Evolutionary conservation across 2,888 invertebrate genomes (phyloP).

Genomic region (Drosophila gaucha): DNA sequence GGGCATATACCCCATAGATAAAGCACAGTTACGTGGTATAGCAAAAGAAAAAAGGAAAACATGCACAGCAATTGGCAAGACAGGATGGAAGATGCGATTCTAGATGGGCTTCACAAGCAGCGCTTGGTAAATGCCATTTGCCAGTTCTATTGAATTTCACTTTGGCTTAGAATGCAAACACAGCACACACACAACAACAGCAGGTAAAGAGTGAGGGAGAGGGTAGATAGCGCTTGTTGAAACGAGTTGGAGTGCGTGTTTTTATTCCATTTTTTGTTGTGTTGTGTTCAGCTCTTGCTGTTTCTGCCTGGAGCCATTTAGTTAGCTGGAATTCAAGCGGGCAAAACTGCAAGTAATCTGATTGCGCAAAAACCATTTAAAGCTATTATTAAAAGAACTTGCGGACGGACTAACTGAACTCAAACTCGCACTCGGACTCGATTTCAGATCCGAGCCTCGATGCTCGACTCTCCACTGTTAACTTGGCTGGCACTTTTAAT

Average conservation of each 20-base stretch:
- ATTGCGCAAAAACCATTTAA: conserved; percentile 64
- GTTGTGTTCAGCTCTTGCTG: neutral
- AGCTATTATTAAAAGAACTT: conserved; percentile 69
- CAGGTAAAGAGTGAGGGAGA: neutral
- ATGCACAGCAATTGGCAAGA: conserved; percentile 39
- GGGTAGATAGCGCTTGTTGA: conserved; percentile 3
- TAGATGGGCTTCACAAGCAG: conserved; percentile 30
- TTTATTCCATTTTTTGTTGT: conserved; percentile 3
- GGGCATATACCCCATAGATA: conserved; percentile 11
- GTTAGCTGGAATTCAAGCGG: conserved; percentile 51
- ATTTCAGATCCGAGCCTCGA: conserved; percentile 9
- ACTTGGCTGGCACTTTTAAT: conserved; percentile 62
- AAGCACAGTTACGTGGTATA: conserved; percentile 14
- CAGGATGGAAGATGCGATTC: conserved; percentile 36
- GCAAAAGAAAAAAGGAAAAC: neutral
- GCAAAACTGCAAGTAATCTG: conserved; percentile 51
- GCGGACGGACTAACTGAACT: conserved; percentile 28
- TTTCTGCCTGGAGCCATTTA: conserved; percentile 42
- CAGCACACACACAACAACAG: too few species aligned
- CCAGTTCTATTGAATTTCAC: conserved; percentile 69
- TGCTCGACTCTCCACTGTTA: conserved; percentile 29
- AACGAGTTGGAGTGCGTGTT: conserved; percentile 28
- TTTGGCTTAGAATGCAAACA: conserved; percentile 61
- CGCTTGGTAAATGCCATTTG: conserved; percentile 42
- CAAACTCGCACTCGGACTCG: conserved; percentile 16